phyloP scores from a whole-genome alignment of 2,797 vertebrate species.

The Melanogrammus aeglefinus region DNA sequence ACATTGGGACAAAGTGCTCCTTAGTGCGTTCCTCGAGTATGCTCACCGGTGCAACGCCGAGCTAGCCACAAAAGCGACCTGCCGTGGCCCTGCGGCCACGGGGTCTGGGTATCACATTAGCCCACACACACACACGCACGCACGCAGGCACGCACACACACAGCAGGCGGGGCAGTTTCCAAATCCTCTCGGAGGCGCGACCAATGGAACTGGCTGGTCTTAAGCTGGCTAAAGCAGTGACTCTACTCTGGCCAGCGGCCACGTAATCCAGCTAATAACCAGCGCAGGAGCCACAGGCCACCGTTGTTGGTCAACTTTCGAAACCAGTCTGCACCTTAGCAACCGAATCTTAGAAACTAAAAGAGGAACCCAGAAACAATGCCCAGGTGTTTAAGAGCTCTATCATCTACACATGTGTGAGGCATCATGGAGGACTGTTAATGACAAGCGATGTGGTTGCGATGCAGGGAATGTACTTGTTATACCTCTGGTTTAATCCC shows the following conservation, averaged over 20 bases:
- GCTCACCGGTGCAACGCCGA: constrained; percentile 18
- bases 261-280: constrained; percentile 23
- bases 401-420: no score
- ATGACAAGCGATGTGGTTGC: no score
- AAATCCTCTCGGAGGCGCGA: background rate
- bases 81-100: constrained; percentile 1
- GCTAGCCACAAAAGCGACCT: background rate
- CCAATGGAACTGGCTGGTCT: background rate
- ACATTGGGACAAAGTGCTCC: constrained; percentile 26
- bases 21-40: constrained; percentile 5
- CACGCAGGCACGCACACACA: no score
- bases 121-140: no score
- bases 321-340: background rate
- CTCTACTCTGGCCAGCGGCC: constrained; percentile 26
- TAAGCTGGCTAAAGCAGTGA: constrained; percentile 19
- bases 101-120: background rate
- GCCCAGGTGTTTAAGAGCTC: background rate
- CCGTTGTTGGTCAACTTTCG: constrained; percentile 20
- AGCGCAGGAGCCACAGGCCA: constrained; percentile 14
- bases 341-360: background rate
- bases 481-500: background rate
- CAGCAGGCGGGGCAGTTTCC: background rate
- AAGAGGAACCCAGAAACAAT: background rate
- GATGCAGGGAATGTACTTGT: no score
- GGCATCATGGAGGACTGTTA: no score